Base-by-base conservation (phyloP, 1,140 invertebrate genomes). In the Notospermus geniculatus region DNA sequence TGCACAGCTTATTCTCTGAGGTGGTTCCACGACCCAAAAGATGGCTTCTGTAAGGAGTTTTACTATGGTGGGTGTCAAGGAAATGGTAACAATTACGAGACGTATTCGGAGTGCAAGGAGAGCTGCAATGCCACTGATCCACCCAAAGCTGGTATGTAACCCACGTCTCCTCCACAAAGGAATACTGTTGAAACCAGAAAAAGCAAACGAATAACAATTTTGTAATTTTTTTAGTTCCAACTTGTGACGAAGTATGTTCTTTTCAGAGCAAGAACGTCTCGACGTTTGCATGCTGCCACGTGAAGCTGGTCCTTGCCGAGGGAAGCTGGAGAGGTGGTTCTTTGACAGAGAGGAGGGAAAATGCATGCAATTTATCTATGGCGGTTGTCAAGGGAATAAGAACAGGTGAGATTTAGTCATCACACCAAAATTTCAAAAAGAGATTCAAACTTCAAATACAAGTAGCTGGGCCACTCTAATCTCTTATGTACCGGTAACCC, bases 361-460 rank as follows among this genome's bases (percentile, higher is more conserved):
- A 59, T 98, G 95, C 86, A 85, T 90, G 84, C 91, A 92, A 50
- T 98, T 98, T 86, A 94, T 94, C 86, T 97, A 92, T 84, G 88
- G 88, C 62, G 94, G 94, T 65, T 95, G 92, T 83, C 88, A 88
- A 68, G 93, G 92, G 64, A 97, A 80, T 62, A 55, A 67, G 22
- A 80, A 80, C 64, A 63, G 56, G 19, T 73, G 60, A 30, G 65
- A 46, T 65, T 7, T 30, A 9, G 28, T n/a, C n/a, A n/a, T n/a
- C n/a, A n/a, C n/a, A n/a, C n/a, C n/a, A n/a, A n/a, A n/a, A n/a
- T n/a, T n/a, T n/a, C n/a, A n/a, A n/a, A n/a, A n/a, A n/a, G n/a
- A n/a, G n/a, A n/a, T n/a, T n/a, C n/a, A n/a, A n/a, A n/a, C n/a
- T n/a, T n/a, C n/a, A n/a, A n/a, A n/a, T n/a, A n/a, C n/a, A n/a